A percentile compares a stretch with the other conserved stretches of the same genome.
Conservation (phyloP, 1,140 invertebrate species). For the Caenorhabditis tropicalis region DNA sequence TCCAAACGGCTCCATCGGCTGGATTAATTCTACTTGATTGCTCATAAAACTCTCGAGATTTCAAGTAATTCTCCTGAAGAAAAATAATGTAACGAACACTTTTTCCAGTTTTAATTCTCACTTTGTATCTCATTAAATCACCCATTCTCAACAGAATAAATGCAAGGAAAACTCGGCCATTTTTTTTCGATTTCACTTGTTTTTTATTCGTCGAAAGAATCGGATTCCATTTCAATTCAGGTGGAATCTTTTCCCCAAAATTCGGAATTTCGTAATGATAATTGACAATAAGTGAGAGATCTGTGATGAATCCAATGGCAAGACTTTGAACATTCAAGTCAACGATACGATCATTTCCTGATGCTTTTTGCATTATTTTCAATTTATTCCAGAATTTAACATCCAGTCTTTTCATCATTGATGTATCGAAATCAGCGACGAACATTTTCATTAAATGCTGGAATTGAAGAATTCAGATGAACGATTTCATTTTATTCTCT, state of each 20-base stretch:
- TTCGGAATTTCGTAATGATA: neutral
- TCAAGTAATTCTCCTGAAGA: neutral
- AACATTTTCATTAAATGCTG: slow-evolving; percentile 27
- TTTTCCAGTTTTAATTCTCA: neutral
- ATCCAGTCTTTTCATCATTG: neutral
- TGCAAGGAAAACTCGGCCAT: neutral
- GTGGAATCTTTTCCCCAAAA: neutral
- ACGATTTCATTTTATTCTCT: neutral
- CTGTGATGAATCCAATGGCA: neutral
- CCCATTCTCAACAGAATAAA: slow-evolving; percentile 49
- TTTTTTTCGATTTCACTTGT: neutral
- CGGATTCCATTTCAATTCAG: neutral
- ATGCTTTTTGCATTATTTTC: neutral
- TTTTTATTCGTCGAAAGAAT: neutral
- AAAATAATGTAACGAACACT: neutral
- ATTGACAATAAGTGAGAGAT: slow-evolving; percentile 11
- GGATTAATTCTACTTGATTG: slow-evolving; percentile 15
- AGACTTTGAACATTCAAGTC: slow-evolving; percentile 3
- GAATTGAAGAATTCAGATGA: neutral
- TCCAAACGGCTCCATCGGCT: slow-evolving; percentile 43
- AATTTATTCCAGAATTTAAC: slow-evolving; percentile 6
- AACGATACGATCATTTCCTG: neutral
- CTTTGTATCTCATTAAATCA: slow-evolving; percentile 48
- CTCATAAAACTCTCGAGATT: neutral
- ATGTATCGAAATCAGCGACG: slow-evolving; percentile 4